phyloP scores from a whole-genome alignment of 1,140 invertebrate species.

The Caenorhabditis elegans region WBcel235 BX284605.5:15971001-15971500 shows the following conservation, averaged over 20 bases:
- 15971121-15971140: background rate
- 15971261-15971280: background rate
- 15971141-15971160: background rate
- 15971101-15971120: background rate
- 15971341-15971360: background rate
- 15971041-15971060: background rate
- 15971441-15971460: background rate
- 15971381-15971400: background rate
- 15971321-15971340: background rate
- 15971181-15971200: background rate
- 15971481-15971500: background rate
- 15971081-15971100: no score
- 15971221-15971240: background rate
- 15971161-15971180: background rate
- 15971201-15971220: background rate
- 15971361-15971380: background rate
- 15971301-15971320: no score
- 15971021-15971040: background rate
- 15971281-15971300: background rate
- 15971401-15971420: background rate
- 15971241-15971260: background rate
- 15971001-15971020: background rate
- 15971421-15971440: background rate
- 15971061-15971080: background rate
- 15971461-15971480: background rate